These are phyloP conservation scores for Drosophila atripex DNA, from an alignment of 2,888 invertebrate species.

Conservation along the genomic window DNA sequence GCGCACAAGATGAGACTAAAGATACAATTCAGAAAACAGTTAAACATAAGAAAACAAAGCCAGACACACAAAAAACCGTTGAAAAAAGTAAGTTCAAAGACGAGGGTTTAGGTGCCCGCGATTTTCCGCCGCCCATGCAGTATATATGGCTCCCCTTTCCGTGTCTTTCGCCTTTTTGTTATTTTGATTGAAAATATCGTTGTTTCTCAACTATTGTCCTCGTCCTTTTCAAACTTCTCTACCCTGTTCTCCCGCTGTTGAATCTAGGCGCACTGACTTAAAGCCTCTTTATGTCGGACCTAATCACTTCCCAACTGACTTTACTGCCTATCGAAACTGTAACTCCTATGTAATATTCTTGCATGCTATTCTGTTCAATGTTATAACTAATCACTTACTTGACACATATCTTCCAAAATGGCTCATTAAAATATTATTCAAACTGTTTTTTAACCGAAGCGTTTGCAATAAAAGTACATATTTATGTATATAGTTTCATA, in stretches of 20 bases:
- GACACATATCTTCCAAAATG: too few relatives aligned
- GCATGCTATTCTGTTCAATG: conserved; percentile 19
- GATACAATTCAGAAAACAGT: conserved; percentile 83
- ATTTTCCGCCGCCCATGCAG: conserved; percentile 51
- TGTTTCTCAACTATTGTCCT: conserved; percentile 50
- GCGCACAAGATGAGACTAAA: conserved; percentile 81
- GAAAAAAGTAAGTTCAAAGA: conserved; percentile 84
- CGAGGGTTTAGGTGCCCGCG: conserved; percentile 62
- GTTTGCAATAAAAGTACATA: too few relatives aligned
- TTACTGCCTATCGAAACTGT: conserved; percentile 25
- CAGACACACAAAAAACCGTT: conserved; percentile 72
- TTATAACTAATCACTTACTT: not conserved
- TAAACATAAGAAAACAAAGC: conserved; percentile 83
- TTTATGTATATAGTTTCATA: too few relatives aligned
- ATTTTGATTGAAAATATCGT: conserved; percentile 53
- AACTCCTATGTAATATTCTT: conserved; percentile 6
- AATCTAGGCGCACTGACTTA: conserved; percentile 10
- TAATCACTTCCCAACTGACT: conserved; percentile 26
- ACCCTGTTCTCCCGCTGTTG: conserved; percentile 27
- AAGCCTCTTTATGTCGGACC: conserved; percentile 15
- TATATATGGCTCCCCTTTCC: conserved; percentile 39
- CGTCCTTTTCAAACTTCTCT: conserved; percentile 41
- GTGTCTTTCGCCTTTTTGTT: conserved; percentile 60
- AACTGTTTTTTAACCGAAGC: too few relatives aligned
- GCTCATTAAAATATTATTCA: not conserved